Conservation (phyloP, 2,113 vertebrate genomes). For the Vidua chalybeata region DNA sequence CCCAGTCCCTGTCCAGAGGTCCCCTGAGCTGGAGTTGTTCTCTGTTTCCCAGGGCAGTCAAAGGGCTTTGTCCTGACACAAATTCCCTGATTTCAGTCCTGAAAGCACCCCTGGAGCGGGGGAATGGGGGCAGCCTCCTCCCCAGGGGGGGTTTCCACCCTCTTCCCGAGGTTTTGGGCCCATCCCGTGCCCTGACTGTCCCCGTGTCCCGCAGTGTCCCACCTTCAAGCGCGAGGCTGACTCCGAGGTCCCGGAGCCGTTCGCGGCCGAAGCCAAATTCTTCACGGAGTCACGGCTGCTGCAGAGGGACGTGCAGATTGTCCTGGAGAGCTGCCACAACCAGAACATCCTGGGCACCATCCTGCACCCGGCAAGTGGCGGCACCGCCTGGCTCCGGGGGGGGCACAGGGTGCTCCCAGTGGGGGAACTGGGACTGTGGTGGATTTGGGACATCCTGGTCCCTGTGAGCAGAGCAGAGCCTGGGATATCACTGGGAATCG, state of each 20-base stretch:
- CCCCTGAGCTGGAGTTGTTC: neutral
- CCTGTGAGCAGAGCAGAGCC: too few species aligned
- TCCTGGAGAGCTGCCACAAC: constrained; percentile 97
- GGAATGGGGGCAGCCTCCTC: neutral
- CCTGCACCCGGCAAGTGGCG: constrained; percentile 86
- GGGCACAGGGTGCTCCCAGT: rapidly evolving
- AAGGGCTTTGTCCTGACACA: neutral
- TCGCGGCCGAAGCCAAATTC: constrained; percentile 96
- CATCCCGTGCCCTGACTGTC: neutral
- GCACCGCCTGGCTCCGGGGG: neutral
- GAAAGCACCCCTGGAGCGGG: rapidly evolving
- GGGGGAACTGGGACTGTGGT: neutral
- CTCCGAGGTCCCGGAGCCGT: constrained; percentile 86
- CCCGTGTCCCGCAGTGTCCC: constrained; percentile 80
- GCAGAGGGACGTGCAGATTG: constrained; percentile 96
- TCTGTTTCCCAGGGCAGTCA: neutral
- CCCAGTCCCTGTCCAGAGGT: neutral
- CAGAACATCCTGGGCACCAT: constrained; percentile 95
- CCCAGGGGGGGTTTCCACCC: neutral
- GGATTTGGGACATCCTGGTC: too few species aligned
- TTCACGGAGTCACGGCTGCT: constrained; percentile 95
- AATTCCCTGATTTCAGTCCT: rapidly evolving
- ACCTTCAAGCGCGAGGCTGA: constrained; percentile 92
- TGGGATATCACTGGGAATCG: too few species aligned
- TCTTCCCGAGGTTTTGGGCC: rapidly evolving